Percentiles rank a stretch among this genome's conserved stretches.
These are phyloP conservation scores for Crotalus helleri DNA, from an alignment of 2,113 vertebrate genomes.

Conservation along the genomic window DNA sequence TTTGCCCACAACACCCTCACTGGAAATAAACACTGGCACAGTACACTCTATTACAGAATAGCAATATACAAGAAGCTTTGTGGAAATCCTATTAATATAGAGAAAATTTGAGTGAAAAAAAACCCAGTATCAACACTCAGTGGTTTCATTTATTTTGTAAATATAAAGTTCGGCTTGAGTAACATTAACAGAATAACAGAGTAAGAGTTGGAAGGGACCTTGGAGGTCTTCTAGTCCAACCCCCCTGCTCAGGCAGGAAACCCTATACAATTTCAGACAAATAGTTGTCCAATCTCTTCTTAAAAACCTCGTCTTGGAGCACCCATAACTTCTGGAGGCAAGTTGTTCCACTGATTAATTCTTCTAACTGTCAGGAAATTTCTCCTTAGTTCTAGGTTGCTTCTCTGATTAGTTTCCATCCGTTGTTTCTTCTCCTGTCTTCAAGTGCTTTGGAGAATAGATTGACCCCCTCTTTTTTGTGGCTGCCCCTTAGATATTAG, in stretches of 20 bases:
- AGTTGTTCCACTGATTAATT: neutral
- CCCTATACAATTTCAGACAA: neutral
- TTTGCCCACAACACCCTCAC: constrained; percentile 68
- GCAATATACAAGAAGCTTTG: constrained; percentile 55
- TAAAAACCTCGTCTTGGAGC: neutral
- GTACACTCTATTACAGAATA: constrained; percentile 65
- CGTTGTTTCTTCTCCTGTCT: neutral
- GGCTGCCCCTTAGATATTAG: neutral
- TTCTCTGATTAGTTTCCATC: neutral
- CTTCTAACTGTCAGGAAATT: neutral
- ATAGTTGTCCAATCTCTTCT: neutral
- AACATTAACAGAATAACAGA: neutral
- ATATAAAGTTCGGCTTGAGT: neutral
- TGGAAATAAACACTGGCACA: constrained; percentile 66
- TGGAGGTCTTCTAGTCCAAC: no score
- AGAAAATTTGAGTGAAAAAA: neutral
- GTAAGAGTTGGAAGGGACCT: neutral
- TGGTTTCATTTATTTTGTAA: neutral
- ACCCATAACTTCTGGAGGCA: neutral
- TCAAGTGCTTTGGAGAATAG: neutral
- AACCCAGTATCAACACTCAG: neutral
- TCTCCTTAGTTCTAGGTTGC: neutral
- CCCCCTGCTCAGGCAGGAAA: no score
- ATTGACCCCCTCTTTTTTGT: neutral
- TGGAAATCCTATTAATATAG: neutral